Percentiles rank a stretch among this genome's conserved stretches.
phyloP scores from a whole-genome alignment of 2,888 invertebrate species.

The Xestia c-nigrum region DNA sequence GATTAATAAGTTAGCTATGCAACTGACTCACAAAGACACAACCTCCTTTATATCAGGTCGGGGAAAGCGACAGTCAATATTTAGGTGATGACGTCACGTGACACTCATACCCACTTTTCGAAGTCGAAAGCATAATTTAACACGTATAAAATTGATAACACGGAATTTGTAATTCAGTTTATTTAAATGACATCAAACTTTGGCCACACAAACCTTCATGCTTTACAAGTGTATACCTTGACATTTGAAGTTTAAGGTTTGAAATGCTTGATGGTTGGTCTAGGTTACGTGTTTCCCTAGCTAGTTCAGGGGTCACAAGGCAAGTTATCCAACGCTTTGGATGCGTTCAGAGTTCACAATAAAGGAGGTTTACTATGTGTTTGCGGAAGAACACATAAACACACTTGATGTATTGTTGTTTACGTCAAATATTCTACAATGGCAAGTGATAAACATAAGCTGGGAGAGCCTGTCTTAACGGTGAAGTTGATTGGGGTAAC shows the following conservation, averaged over 20 bases:
- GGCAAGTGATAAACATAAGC: background rate
- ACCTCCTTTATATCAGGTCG: conserved; percentile 35
- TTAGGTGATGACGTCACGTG: conserved; percentile 57
- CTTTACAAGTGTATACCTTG: conserved; percentile 11
- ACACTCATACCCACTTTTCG: conserved; percentile 49
- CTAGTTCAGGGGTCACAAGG: conserved; percentile 58
- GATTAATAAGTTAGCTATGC: conserved; percentile 24
- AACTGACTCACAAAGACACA: conserved; percentile 34
- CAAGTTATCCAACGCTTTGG: conserved; percentile 57
- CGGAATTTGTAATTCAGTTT: conserved; percentile 51
- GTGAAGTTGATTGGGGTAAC: background rate
- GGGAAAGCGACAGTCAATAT: conserved; percentile 56
- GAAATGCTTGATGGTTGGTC: background rate
- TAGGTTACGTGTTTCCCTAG: conserved; percentile 43
- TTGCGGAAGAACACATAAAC: conserved; percentile 45
- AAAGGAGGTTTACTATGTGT: conserved; percentile 28
- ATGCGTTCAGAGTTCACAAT: conserved; percentile 35
- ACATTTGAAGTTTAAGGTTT: conserved; percentile 8
- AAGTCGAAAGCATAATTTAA: conserved; percentile 44
- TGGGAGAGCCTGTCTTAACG: background rate
- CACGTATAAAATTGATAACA: conserved; percentile 36
- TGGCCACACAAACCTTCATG: background rate
- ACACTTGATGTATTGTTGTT: conserved; percentile 17
- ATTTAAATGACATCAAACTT: conserved; percentile 43
- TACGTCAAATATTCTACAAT: conserved; percentile 7